A percentile compares a stretch with the other conserved stretches of the same genome.
These are phyloP conservation scores for Syngnathus scovelli DNA, from an alignment of 2,113 vertebrate genomes.

Conservation along the genomic window DNA sequence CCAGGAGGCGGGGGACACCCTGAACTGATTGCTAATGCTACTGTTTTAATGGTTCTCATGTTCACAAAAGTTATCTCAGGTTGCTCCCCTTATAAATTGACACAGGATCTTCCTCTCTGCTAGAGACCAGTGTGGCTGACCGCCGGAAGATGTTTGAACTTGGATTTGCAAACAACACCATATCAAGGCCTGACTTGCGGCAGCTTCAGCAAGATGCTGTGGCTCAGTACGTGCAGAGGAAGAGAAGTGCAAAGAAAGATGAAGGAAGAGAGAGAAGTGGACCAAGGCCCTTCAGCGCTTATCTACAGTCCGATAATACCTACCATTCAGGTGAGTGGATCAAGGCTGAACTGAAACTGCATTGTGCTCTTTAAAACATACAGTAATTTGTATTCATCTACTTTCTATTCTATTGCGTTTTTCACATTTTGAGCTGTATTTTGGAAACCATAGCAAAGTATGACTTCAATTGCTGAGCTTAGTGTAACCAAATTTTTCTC, in stretches of 20 bases:
- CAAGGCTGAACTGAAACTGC: neutral
- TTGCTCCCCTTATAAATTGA: neutral
- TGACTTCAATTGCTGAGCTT: neutral
- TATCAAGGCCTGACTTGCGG: slow-evolving; percentile 77
- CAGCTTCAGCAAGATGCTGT: slow-evolving; percentile 89
- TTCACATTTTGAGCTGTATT: neutral
- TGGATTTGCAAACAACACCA: slow-evolving; percentile 60
- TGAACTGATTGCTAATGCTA: neutral
- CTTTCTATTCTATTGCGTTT: neutral
- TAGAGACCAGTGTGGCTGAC: slow-evolving; percentile 81
- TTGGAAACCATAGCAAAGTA: neutral
- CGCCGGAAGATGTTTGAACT: slow-evolving; percentile 84
- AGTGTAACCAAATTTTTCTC: no score
- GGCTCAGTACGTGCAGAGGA: slow-evolving; percentile 84
- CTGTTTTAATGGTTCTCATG: neutral
- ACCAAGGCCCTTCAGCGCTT: slow-evolving; percentile 72
- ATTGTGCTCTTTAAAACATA: neutral
- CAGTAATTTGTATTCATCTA: no score
- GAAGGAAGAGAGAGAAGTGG: slow-evolving; percentile 25
- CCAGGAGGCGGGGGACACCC: no score
- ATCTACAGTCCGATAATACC: slow-evolving; percentile 52
- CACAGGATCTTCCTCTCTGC: neutral
- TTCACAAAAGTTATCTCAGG: neutral
- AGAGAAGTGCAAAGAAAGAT: slow-evolving; percentile 67
- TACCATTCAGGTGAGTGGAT: slow-evolving; percentile 28